Base-by-base conservation (phyloP, 2,888 invertebrate genomes). In the Chouioia cunea region DNA sequence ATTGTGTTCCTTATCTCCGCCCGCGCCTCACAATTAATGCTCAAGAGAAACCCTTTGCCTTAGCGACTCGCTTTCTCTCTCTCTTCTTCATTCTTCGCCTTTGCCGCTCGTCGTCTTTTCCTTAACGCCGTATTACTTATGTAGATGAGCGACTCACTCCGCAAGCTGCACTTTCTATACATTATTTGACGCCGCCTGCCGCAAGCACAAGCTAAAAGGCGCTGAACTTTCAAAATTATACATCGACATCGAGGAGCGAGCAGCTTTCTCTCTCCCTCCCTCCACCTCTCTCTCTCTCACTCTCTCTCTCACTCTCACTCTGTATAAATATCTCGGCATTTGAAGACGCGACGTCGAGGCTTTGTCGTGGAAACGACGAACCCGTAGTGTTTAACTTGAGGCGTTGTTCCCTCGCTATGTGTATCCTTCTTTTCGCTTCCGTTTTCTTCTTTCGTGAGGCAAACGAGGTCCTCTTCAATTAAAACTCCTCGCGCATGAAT, bases 111-210 rank as follows among this genome's bases (percentile, higher is more conserved):
- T 43, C 36, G 80, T 79, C 81, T 81, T 82, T 83, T 83, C 81
- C 82, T 82, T 82, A 83, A 83, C 82, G 80, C 82, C 79, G 81
- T 82, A 83, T 84, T 83, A 83, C 82, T 84, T 83, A 84, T 84
- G 84, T 80, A 84, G 82, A 84, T 84, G 82, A 84, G 82, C 80
- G 78, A 79, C 79, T 76, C 36, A 36, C 36, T 36, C 36, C 36
- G 36, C 36, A 10, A 36, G 36, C 36, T 79, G 80, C 79, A 81
- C 79, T 83, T 82, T 80, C 82, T 83, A 81, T 84, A 83, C 82
- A 83, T 83, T 83, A 82, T 82, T 82, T 80, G 81, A 79, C 74
- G 71, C 16, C 64, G 66, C n/a, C n/a, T n/a, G n/a, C 60, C 47
- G 66, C 67, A 70, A 67, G 66, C 75, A 72, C 58, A 77, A 76